phyloP scores from a whole-genome alignment of 92 coral and sea anemone genomes.

The Siderastrea radians region DNA sequence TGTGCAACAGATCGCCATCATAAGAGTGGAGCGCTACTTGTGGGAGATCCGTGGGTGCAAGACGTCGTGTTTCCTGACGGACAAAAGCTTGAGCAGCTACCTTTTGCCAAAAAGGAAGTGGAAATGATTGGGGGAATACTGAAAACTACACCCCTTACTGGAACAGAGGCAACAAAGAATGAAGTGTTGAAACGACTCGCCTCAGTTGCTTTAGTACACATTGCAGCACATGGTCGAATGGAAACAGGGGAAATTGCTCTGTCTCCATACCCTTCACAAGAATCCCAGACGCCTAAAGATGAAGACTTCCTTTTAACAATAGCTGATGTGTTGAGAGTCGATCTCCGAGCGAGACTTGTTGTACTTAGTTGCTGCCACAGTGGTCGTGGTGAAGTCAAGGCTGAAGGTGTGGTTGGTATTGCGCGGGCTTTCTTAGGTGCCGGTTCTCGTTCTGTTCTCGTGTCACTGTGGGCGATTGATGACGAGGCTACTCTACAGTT shows the following conservation, averaged over 20 bases:
- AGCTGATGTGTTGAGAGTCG: constrained; percentile 3
- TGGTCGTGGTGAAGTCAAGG: constrained; percentile 40
- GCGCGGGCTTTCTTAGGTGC: constrained; percentile 33
- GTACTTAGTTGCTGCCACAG: constrained; percentile 40
- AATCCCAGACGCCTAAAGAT: neutral
- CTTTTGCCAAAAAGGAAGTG: constrained; percentile 47
- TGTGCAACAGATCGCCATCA: constrained; percentile 5
- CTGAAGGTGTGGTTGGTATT: constrained; percentile 39
- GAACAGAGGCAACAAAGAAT: constrained; percentile 38
- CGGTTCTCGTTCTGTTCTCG: constrained; percentile 11
- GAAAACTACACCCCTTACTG: constrained; percentile 16
- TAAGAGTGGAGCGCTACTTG: constrained; percentile 44
- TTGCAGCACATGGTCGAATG: constrained; percentile 30
- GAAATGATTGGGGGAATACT: constrained; percentile 25
- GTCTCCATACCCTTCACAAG: neutral
- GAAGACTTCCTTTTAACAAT: constrained; percentile 31
- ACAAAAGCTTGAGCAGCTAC: constrained; percentile 4
- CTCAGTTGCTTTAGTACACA: constrained; percentile 28
- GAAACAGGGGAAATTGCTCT: constrained; percentile 30
- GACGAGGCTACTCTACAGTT: constrained; percentile 30
- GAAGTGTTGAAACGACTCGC: constrained; percentile 24
- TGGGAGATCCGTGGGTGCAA: constrained; percentile 45
- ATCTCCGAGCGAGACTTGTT: constrained; percentile 21
- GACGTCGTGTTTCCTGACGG: neutral
- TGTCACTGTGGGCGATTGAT: constrained; percentile 44